A percentile compares a stretch with the other conserved stretches of the same genome.
Conservation (phyloP, 2,797 vertebrate species). For the Adelosebastes latens region DNA sequence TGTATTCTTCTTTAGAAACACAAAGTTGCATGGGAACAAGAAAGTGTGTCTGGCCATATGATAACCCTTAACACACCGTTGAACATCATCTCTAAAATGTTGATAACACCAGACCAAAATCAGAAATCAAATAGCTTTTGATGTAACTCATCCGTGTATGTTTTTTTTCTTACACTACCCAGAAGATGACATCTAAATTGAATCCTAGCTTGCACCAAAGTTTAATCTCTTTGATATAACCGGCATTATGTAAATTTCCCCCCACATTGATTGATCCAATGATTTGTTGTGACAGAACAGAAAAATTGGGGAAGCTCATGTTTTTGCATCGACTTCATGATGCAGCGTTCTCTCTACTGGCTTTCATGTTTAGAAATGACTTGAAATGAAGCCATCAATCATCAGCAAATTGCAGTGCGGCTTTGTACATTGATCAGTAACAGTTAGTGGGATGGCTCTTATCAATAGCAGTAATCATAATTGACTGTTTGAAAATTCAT, state of each 20-base stretch:
- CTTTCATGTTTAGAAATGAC: slow-evolving; percentile 55
- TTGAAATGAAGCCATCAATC: slow-evolving; percentile 65
- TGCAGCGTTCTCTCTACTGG: neutral
- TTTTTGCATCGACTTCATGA: slow-evolving; percentile 55
- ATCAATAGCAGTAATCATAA: slow-evolving; percentile 33
- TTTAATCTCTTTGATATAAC: slow-evolving; percentile 66
- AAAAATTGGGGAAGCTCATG: slow-evolving; percentile 45
- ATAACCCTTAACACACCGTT: neutral
- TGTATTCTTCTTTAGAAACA: neutral
- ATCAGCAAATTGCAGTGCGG: slow-evolving; percentile 22
- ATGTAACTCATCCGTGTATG: slow-evolving; percentile 31
- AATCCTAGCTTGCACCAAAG: slow-evolving; percentile 39
- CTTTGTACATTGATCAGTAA: slow-evolving; percentile 49
- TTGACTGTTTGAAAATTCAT: slow-evolving; percentile 22
- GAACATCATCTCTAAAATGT: slow-evolving; percentile 26
- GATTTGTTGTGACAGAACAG: slow-evolving; percentile 72
- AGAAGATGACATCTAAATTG: slow-evolving; percentile 57
- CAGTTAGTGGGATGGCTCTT: slow-evolving; percentile 25
- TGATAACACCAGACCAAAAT: slow-evolving; percentile 14
- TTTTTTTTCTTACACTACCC: slow-evolving; percentile 31
- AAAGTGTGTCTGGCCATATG: neutral
- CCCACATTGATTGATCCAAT: slow-evolving; percentile 49
- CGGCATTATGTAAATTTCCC: slow-evolving; percentile 56
- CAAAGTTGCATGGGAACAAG: neutral
- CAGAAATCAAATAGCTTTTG: slow-evolving; percentile 33